Base-by-base conservation (phyloP, 2,113 vertebrate species). In the Apteryx mantelli region DNA sequence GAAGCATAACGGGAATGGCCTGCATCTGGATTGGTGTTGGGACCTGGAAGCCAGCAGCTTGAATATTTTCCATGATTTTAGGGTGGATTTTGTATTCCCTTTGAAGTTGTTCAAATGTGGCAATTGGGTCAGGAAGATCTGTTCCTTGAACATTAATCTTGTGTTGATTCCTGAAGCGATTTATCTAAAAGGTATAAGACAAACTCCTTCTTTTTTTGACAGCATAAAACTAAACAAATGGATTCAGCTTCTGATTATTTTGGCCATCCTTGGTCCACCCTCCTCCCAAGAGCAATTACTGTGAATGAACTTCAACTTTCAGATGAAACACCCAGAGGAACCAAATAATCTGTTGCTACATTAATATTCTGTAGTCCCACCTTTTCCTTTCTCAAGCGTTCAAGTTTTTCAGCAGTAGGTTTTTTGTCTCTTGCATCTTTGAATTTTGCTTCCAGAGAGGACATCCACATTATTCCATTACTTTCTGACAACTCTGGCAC, bases 1-100 rank as follows among this genome's bases (percentile, higher is more conserved):
- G 99, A 96, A 99, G 98, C 99, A 99, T 99, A 95, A 99, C 98
- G 0, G 99, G 99, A 80, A 99, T 98, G 1, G 99, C 99, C 98
- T 99, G 99, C 99, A 99, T 99, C 98, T 99, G 99, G 86, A 99
- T 99, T 0, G 99, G 98, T 0, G 99, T 99, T 0, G 99, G 99
- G 3, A 89, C 95, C 14, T 81, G 98, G 93, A 99, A 99, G 5
- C 99, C 99, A 13, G 99, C 98, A 3, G 98, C 98, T 26, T 91
- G 97, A 71, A 99, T 97, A 48, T 99, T 99, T 96, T 99, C 98
- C 89, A 99, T 94, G 76, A 99, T 87, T 40, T 93, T 98, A 3
- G 98, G 97, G 96, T 97, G 98, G 30, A 99, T 98, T 34, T 97
- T 97, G 97, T 99, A 99, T 92, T 99, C 99, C 4, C 98, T 78